phyloP scores from a whole-genome alignment of 1,140 invertebrate species.

The Pseudomyrmex pallidus region DNA sequence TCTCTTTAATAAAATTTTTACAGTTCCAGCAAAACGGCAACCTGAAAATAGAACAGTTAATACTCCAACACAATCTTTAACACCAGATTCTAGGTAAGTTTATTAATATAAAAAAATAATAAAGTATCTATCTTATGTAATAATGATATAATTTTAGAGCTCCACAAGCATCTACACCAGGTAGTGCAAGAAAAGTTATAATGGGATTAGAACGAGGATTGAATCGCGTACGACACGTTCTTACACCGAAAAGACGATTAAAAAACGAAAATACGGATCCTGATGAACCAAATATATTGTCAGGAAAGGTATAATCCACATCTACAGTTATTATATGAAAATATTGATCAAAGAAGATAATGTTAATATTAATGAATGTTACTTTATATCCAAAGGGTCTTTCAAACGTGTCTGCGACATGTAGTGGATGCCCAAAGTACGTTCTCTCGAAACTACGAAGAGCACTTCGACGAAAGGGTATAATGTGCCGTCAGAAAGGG shows the following conservation, averaged over 20 bases:
- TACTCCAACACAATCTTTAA: conserved; percentile 71
- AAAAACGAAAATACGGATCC: conserved; percentile 76
- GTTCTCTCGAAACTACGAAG: conserved; percentile 88
- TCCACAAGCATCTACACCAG: conserved; percentile 79
- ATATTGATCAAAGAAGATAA: not conserved
- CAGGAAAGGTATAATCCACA: conserved; percentile 83
- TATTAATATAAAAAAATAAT: conserved; percentile 27
- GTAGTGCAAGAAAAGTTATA: conserved; percentile 87
- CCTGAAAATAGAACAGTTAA: conserved; percentile 70
- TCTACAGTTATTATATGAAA: conserved; percentile 7
- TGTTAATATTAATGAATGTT: conserved; percentile 12
- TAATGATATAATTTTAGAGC: conserved; percentile 66
- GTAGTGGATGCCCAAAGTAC: conserved; percentile 88
- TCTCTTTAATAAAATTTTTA: no score
- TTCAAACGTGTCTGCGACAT: conserved; percentile 91
- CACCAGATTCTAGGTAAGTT: conserved; percentile 69
- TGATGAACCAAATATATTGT: conserved; percentile 81
- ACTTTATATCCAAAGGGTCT: conserved; percentile 86
- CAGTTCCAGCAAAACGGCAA: conserved; percentile 77
- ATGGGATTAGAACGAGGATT: conserved; percentile 90
- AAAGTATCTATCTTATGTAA: not conserved
- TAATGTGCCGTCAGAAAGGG: conserved; percentile 90
- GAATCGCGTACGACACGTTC: conserved; percentile 88
- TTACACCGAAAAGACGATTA: conserved; percentile 88
- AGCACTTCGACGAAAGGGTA: conserved; percentile 89